Percentiles rank a stretch among this genome's conserved stretches.
Conservation (phyloP, 2,888 invertebrate species). For the Heteromurus nitidus region DNA sequence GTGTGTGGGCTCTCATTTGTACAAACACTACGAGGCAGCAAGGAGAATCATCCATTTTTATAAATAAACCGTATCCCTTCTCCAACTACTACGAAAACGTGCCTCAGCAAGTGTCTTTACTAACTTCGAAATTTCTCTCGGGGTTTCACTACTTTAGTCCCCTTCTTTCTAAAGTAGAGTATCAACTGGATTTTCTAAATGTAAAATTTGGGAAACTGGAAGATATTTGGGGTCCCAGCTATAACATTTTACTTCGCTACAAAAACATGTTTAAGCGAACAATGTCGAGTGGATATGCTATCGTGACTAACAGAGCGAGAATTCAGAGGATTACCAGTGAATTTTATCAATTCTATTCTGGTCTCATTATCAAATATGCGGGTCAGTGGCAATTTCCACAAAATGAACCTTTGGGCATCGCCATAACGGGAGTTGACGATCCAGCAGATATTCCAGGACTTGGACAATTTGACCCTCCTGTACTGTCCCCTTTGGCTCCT, state of each 20-base stretch:
- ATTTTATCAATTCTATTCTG: constrained; percentile 26
- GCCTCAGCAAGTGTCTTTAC: not conserved
- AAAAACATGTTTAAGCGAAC: constrained; percentile 34
- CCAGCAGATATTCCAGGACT: constrained; percentile 30
- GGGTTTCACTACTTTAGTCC: constrained; percentile 36
- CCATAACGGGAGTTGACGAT: constrained; percentile 26
- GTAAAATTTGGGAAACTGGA: constrained; percentile 37
- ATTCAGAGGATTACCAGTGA: constrained; percentile 40
- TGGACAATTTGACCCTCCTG: constrained; percentile 42
- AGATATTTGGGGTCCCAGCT: constrained; percentile 56
- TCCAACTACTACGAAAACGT: not conserved
- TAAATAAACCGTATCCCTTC: constrained; percentile 15
- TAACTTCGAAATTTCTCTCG: constrained; percentile 6
- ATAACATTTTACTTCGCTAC: constrained; percentile 36
- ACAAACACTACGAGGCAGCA: not conserved
- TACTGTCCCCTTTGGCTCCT: constrained; percentile 36
- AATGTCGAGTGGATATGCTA: constrained; percentile 46
- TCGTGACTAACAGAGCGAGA: constrained; percentile 16
- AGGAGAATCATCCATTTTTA: constrained; percentile 10
- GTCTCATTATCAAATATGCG: constrained; percentile 5
- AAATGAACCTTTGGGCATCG: constrained; percentile 30
- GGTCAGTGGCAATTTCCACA: constrained; percentile 31
- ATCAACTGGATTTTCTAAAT: constrained; percentile 11
- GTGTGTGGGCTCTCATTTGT: constrained; percentile 32
- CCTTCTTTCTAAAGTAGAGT: constrained; percentile 14